Conservation (phyloP, 1,140 invertebrate species). For the Carcinoscorpius rotundicauda region DNA sequence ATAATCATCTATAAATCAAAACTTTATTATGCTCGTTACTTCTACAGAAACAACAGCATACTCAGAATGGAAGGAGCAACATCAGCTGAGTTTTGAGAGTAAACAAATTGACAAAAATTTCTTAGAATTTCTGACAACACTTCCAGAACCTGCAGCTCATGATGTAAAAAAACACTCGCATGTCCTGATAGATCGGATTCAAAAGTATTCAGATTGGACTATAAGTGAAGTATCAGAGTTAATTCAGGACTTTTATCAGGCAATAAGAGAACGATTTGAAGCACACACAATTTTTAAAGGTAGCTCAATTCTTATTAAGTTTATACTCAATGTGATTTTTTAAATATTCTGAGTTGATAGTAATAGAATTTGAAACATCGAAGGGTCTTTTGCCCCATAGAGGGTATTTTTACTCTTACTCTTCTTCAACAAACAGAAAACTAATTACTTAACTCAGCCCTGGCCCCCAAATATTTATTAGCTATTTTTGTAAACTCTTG, state of each 20-base stretch:
- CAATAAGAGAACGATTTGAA: slow-evolving; percentile 59
- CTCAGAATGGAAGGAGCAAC: slow-evolving; percentile 18
- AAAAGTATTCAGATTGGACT: slow-evolving; percentile 43
- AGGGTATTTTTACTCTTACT: too few relatives aligned
- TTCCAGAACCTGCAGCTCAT: slow-evolving; percentile 37
- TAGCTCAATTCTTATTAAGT: slow-evolving; percentile 24
- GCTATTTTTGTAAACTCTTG: too few relatives aligned
- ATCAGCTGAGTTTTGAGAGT: slow-evolving; percentile 31
- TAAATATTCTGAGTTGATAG: too few relatives aligned
- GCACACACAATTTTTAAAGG: slow-evolving; percentile 54
- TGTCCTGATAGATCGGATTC: slow-evolving; percentile 50
- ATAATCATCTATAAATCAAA: too few relatives aligned
- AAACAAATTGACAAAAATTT: slow-evolving; percentile 33
- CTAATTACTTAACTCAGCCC: too few relatives aligned
- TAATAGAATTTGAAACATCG: too few relatives aligned
- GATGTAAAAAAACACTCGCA: slow-evolving; percentile 55
- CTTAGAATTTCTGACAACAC: too few relatives aligned
- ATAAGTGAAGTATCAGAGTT: slow-evolving; percentile 83
- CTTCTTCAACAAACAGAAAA: too few relatives aligned
- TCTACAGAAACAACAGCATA: slow-evolving; percentile 3
- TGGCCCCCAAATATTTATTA: too few relatives aligned
- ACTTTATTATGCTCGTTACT: neutral
- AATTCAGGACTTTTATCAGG: slow-evolving; percentile 81
- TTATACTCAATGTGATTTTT: too few relatives aligned
- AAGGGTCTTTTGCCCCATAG: too few relatives aligned